Evolutionary conservation across 2,113 vertebrate genomes (phyloP), one percentile per base, ranked within the genome.

Genomic region (Corydoras sp.): DNA sequence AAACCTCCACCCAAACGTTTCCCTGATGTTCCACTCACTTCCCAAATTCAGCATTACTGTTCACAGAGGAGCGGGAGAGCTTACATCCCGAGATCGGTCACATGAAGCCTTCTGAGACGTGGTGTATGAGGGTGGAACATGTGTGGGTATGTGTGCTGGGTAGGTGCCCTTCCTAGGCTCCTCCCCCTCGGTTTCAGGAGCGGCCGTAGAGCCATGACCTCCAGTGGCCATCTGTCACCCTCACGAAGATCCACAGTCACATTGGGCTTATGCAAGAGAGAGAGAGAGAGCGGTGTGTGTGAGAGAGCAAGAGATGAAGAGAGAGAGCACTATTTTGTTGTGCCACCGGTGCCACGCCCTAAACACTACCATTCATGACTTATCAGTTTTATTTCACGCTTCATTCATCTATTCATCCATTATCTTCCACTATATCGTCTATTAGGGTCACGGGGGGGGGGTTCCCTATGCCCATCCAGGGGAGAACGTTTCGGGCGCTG

Each of bases 191-290:
- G 29, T 63, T 74, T 74, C 43, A 67, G 67, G 31, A 77, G 62
- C 11, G 6, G 73, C 54, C 53, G 64, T 51, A 68, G 68, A 72
- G 64, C 67, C 49, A 12, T 72, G 74, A 78, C 79, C 80, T 79
- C 75, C 78, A 81, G 77, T 73, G 74, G 69, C 82, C 74, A 82
- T 81, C 81, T 82, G 82, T 77, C 80, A 67, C 71, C 68, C 74
- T 76, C 69, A 50, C 71, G 69, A 75, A 85, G 82, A 81, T 58
- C 79, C 75, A 76, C 76, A 75, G 68, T 81, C 69, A 69, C 76
- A 80, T 77, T 60, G 80, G 72, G 82, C 59, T 80, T 70, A 75
- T 62, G 65, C 74, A 73, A 76, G 77, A 68, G 77, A 49, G 5
- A 56, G 2, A 55, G 8, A 67, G 29, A 35, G 24, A 29, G 4